Evolutionary conservation across 2,113 vertebrate species (phyloP), one percentile per base, ranked within the genome.

Genomic region (Silurus meridionalis): DNA sequence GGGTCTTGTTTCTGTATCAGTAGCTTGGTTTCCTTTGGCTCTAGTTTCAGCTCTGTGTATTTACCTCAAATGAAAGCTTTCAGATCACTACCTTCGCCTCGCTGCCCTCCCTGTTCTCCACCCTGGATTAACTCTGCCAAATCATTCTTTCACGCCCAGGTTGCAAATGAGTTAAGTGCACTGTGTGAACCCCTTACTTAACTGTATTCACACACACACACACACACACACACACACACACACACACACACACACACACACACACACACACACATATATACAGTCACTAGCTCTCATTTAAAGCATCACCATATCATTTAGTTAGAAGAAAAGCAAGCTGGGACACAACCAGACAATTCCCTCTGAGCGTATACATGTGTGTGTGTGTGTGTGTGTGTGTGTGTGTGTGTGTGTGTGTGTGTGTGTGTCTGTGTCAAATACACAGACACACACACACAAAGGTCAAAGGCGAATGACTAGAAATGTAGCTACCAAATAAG

Each of bases 101-200:
- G 11, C 50, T n/a, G 50, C 74, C 50, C 21, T 53, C 74, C 74
- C 74, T 77, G 74, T 25, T 48, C 66, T 66, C 71, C 50, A 75
- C 58, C 86, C 58, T 67, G 60, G 50, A 71, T 66, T 72, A 55
- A 14, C 8, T 84, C 63, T 80, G 50, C 81, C 63, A 82, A 82
- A 82, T 82, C 63, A 55, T 67, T 82, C 61, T 82, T 63, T 82
- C 81, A 82, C 61, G 14, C 81, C 81, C 81, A 82, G 61, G 48
- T 55, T 82, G 81, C 81, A 82, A 82, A 82, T 82, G 46, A 82
- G 63, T 82, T 82, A 82, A 82, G 23, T 82, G 61, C 52, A 83
- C 77, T 15, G 13, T 83, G n/a, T 14, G 72, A 75, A 86, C 25
- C 55, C 8, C 0, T 82, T 28, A 75, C 58, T 63, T 75, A 53